These are phyloP conservation scores for Carcharodon carcharias DNA, from an alignment of 2,797 vertebrate species.

Conservation along the genomic window DNA sequence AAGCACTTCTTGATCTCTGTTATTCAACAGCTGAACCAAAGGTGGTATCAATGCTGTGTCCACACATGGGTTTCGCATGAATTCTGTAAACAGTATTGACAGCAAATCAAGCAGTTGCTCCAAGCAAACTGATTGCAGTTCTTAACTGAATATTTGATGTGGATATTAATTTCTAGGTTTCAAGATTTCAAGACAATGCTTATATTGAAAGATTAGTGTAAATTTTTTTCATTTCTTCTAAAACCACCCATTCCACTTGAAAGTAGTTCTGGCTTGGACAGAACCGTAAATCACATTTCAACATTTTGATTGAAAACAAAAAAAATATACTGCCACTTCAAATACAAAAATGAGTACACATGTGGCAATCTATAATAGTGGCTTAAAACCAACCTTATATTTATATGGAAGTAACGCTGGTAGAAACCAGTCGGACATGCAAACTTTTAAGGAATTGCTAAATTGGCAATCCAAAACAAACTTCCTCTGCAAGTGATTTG, in stretches of 20 bases:
- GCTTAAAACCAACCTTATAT: neutral
- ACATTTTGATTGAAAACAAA: neutral
- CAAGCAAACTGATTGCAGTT: neutral
- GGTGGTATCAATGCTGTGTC: conserved; percentile 89
- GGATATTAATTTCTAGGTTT: neutral
- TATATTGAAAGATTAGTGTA: neutral
- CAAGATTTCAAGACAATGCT: neutral
- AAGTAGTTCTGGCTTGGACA: neutral
- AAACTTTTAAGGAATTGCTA: neutral
- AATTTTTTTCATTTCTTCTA: neutral
- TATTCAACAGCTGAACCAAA: conserved; percentile 83
- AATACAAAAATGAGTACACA: neutral
- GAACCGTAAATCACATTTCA: neutral
- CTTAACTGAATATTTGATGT: neutral
- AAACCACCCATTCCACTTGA: neutral
- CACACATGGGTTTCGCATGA: conserved; percentile 88
- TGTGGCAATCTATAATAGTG: neutral
- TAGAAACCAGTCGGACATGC: neutral
- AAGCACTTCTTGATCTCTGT: conserved; percentile 87
- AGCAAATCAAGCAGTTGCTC: conserved; percentile 35
- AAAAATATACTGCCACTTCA: neutral
- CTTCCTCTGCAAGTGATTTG: neutral
- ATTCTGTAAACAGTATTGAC: conserved; percentile 65
- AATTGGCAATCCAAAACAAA: neutral
- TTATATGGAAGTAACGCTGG: neutral